Evolutionary conservation across 2,888 invertebrate species (phyloP), one percentile per base, ranked within the genome.

Genomic region (Amorpha juglandis): DNA sequence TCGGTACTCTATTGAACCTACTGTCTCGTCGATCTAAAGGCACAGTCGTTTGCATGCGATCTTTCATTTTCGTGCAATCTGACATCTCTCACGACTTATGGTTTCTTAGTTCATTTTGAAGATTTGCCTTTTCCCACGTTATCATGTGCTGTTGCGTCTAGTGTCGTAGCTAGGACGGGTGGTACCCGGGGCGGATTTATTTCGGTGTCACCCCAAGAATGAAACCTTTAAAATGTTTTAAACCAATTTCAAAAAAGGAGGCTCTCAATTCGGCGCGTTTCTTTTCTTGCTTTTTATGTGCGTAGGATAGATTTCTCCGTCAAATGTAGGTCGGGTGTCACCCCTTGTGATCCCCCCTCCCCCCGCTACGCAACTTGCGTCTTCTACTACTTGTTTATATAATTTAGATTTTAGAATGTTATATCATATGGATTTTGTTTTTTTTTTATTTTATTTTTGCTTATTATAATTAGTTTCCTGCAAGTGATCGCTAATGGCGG

Each of bases 11-110:
- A 62, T 38, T 62, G 45, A 50, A 38, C 55, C 48, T 35, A 38
- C 45, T 27, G 64, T 35, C 48, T 58, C 64, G 45, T 7, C n/a
- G 14, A 48, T 65, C 58, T 65, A 42, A 47, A 52, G 62, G 19
- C 38, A 42, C 12, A 52, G 45, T 66, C 63, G 73, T 74, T 76
- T 75, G 73, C 75, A 76, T 52, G 71, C 71, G 76, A 73, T 80
- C 76, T 70, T 73, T 71, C 71, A 81, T 82, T 84, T 87, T 79
- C 74, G 62, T 71, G 73, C 77, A 80, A 88, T 89, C 85, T 76
- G 79, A 79, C 83, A 83, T 84, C 83, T 82, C 83, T 85, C 88
- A 88, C 88, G 89, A 89, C 83, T 80, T 85, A 82, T n/a, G 78
- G 79, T 90, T 90, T 90, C 88, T 89, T 87, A 71, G 75, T 75